Evolutionary conservation across 2,113 vertebrate species (phyloP), one percentile per base, ranked within the genome.

Genomic region (Passer montanus): DNA sequence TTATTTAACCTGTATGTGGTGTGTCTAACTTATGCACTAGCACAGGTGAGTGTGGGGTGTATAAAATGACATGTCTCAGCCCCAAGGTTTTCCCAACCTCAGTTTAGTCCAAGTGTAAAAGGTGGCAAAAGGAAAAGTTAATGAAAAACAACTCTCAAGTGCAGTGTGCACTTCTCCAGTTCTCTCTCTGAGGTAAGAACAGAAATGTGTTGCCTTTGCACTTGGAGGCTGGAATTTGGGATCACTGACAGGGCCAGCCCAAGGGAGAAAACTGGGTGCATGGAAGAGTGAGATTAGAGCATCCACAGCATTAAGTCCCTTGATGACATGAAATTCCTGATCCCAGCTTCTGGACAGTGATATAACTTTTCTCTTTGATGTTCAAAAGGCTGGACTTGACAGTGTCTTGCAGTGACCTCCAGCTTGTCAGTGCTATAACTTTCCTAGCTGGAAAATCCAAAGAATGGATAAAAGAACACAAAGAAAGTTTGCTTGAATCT

Each of bases 381-480:
- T 80, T 83, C 59, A 77, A n/a, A 83, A 39, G 30, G 21, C 47
- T 70, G 68, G 68, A 44, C 50, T 50, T 81, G 53, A 46, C 4
- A 26, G 35, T 43, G 64, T 70, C 49, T 89, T 86, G 35, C 31
- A 59, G 55, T 80, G 62, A 58, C 53, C 66, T 94, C 69, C 37
- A 78, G 58, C 58, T 91, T 7, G 5, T 66, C 73, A 75, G 16
- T 55, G 43, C 47, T 90, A 7, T 70, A 47, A 28, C 55, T 82
- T 64, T 81, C 52, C 39, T 72, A 23, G 21, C 15, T 90, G 76
- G 60, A 84, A 90, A 84, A 59, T 59, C 22, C 82, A 41, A 70
- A 93, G 80, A 87, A 55, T 74, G 66, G 60, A 67, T 81, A 20
- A 84, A 93, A 84, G 47, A 89, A 49, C 75, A 88, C 67, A 73